These are phyloP conservation scores for Ricordea florida DNA, from an alignment of 92 coral and sea anemone species.

Conservation along the genomic window DNA sequence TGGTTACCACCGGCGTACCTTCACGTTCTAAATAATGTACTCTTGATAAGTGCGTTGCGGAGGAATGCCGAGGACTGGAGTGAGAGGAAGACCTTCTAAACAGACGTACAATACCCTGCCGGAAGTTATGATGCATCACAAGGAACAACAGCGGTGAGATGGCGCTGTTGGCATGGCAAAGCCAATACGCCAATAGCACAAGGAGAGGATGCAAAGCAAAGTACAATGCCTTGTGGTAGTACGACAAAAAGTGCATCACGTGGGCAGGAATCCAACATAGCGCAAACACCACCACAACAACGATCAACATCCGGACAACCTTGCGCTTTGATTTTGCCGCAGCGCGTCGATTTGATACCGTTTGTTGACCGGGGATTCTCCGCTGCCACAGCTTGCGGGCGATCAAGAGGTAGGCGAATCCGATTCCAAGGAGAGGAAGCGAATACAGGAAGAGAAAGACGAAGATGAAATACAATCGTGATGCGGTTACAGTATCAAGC, in stretches of 20 bases:
- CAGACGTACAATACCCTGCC: constrained; percentile 57
- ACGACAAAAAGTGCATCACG: constrained; percentile 69
- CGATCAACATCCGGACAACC: constrained; percentile 70
- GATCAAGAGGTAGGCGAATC: constrained; percentile 55
- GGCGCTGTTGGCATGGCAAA: constrained; percentile 79
- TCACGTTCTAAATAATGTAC: not conserved
- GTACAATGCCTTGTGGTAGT: constrained; percentile 35
- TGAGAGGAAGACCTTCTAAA: not conserved
- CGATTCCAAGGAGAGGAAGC: constrained; percentile 63
- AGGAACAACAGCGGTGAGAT: constrained; percentile 71
- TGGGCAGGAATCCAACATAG: constrained; percentile 84
- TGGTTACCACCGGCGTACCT: not conserved
- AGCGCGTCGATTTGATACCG: constrained; percentile 59
- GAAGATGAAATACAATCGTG: constrained; percentile 52
- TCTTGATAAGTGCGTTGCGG: not conserved
- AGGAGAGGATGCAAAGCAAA: constrained; percentile 28
- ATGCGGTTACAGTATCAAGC: constrained; percentile 35
- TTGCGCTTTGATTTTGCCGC: constrained; percentile 72
- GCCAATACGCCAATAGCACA: constrained; percentile 58
- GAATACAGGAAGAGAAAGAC: constrained; percentile 58
- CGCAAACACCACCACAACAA: constrained; percentile 70
- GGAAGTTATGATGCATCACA: constrained; percentile 72
- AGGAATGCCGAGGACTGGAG: constrained; percentile 5
- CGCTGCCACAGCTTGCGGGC: constrained; percentile 76
- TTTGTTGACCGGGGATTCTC: constrained; percentile 73